Conservation (phyloP, 2,888 invertebrate species). For the Torymus auratus region DNA sequence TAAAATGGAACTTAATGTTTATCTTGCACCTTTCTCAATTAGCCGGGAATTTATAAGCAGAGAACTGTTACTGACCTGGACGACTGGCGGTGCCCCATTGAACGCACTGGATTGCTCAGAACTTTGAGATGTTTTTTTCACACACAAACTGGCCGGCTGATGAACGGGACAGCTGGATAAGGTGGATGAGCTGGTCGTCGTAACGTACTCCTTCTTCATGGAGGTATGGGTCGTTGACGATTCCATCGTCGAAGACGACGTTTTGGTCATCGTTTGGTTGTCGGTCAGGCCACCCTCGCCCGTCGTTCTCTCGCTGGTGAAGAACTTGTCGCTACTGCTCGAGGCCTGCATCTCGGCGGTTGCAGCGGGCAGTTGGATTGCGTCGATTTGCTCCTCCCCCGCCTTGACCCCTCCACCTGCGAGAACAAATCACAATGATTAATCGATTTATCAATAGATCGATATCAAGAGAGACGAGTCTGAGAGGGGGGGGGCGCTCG, state of each 20-base stretch:
- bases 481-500: not conserved
- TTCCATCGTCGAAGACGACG: slow-evolving; percentile 73
- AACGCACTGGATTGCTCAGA: slow-evolving; percentile 69
- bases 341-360: slow-evolving; percentile 72
- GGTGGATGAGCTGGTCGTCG: slow-evolving; percentile 71
- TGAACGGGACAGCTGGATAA: slow-evolving; percentile 62
- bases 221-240: slow-evolving; percentile 73
- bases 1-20: too few species aligned
- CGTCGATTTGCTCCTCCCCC: slow-evolving; percentile 64
- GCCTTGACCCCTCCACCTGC: slow-evolving; percentile 67
- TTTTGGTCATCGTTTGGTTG: slow-evolving; percentile 69
- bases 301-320: slow-evolving; percentile 70
- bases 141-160: slow-evolving; percentile 67
- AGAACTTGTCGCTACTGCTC: slow-evolving; percentile 74
- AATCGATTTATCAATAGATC: slow-evolving; percentile 72
- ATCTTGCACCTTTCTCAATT: too few species aligned
- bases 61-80: slow-evolving; percentile 66
- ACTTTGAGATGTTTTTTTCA: slow-evolving; percentile 71
- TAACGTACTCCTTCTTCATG: slow-evolving; percentile 72
- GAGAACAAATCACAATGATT: slow-evolving; percentile 64
- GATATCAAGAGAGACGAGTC: not conserved
- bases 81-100: slow-evolving; percentile 72
- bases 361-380: slow-evolving; percentile 66
- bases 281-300: slow-evolving; percentile 63
- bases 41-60: too few species aligned